A percentile compares a stretch with the other conserved stretches of the same genome.
These are phyloP conservation scores for Albula goreensis DNA, from an alignment of 2,113 vertebrate genomes.

Conservation along the genomic window DNA sequence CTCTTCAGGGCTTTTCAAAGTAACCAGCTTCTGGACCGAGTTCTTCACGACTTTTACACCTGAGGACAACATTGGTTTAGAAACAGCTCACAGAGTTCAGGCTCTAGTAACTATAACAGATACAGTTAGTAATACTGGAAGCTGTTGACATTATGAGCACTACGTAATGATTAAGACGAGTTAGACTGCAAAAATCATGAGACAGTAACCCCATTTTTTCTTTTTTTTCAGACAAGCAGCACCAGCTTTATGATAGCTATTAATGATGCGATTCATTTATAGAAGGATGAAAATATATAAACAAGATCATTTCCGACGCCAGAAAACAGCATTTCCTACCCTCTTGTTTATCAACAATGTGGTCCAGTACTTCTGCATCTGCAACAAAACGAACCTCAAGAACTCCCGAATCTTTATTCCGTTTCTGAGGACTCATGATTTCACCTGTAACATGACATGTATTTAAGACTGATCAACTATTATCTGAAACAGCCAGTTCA, in stretches of 20 bases:
- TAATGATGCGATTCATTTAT: too few species aligned
- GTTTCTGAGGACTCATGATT: conserved; percentile 67
- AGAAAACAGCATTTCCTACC: conserved; percentile 64
- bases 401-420: conserved; percentile 30
- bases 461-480: not conserved
- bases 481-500: too few species aligned
- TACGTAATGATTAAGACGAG: not conserved
- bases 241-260: too few species aligned
- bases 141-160: not conserved
- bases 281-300: not conserved
- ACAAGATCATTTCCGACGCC: not conserved
- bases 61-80: conserved; percentile 35
- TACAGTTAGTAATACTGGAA: not conserved
- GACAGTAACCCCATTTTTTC: too few species aligned
- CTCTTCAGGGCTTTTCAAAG: conserved; percentile 64
- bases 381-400: conserved; percentile 83
- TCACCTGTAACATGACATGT: not conserved
- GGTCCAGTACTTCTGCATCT: conserved; percentile 85
- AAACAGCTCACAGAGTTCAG: not conserved
- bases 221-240: too few species aligned
- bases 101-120: not conserved
- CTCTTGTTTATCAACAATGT: conserved; percentile 83
- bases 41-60: conserved; percentile 63
- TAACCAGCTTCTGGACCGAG: conserved; percentile 66
- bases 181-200: too few species aligned